A percentile compares a stretch with the other conserved stretches of the same genome.
Conservation (phyloP, 2,888 invertebrate species). For the Eueremaeus valkanovi region DNA sequence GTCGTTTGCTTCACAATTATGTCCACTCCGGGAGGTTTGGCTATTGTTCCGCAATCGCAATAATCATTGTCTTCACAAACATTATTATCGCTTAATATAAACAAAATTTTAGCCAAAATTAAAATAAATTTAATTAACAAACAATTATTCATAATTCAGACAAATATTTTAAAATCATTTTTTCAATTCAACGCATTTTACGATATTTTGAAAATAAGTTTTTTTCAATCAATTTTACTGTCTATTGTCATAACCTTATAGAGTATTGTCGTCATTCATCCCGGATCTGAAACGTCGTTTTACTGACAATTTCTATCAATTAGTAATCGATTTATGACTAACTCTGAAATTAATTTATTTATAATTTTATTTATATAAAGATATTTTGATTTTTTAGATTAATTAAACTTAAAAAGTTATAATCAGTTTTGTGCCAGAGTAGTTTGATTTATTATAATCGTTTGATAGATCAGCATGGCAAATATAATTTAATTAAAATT, state of each 20-base stretch:
- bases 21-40: background rate
- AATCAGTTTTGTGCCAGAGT: too few relatives aligned
- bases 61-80: background rate
- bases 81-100: too few relatives aligned
- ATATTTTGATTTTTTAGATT: too few relatives aligned
- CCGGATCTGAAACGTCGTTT: background rate
- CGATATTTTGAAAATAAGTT: background rate
- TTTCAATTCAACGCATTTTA: background rate
- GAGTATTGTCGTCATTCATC: background rate
- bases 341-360: too few relatives aligned
- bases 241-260: too few relatives aligned
- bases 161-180: background rate
- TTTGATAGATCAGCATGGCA: too few relatives aligned
- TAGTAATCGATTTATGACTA: too few relatives aligned
- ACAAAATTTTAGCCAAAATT: background rate
- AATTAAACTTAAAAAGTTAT: too few relatives aligned
- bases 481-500: too few relatives aligned
- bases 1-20: background rate
- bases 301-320: too few relatives aligned
- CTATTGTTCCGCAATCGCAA: conserved; percentile 1
- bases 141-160: background rate
- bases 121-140: background rate
- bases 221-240: background rate
- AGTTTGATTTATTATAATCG: too few relatives aligned
- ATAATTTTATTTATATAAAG: too few relatives aligned